These are phyloP conservation scores for Malurus melanocephalus DNA, from an alignment of 2,113 vertebrate species.

Conservation along the genomic window DNA sequence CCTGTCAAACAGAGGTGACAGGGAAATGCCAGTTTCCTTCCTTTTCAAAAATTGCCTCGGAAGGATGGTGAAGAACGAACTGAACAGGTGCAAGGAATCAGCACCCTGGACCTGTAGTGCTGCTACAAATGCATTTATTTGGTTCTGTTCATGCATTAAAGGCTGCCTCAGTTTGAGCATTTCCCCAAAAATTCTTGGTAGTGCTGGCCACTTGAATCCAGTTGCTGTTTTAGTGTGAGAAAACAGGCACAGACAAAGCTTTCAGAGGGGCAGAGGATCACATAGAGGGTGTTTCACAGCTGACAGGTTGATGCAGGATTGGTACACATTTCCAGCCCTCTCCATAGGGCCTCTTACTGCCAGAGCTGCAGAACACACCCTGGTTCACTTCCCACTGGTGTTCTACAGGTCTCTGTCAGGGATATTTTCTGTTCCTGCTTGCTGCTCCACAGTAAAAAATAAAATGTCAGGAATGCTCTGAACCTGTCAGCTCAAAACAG, in stretches of 20 bases:
- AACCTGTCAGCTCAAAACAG: background rate
- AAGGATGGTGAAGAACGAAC: background rate
- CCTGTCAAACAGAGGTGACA: background rate
- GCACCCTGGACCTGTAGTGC: background rate
- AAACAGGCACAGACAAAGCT: background rate
- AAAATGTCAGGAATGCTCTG: background rate
- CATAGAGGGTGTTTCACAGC: background rate
- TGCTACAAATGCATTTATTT: background rate
- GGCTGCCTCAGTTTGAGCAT: background rate
- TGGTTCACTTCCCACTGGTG: background rate
- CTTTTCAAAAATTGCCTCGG: background rate
- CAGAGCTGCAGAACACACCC: fast-evolving
- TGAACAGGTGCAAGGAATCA: background rate
- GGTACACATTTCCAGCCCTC: background rate
- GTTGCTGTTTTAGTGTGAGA: fast-evolving
- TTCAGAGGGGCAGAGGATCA: background rate
- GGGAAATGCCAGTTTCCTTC: background rate
- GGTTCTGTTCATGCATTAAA: background rate
- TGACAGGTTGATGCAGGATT: background rate
- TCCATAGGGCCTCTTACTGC: background rate
- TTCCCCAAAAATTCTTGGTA: background rate
- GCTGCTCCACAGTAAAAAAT: background rate
- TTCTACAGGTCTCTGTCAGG: background rate
- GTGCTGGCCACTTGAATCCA: background rate
- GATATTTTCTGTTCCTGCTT: background rate